A percentile compares a stretch with the other conserved stretches of the same genome.
These are phyloP conservation scores for Styela plicata DNA, from an alignment of 23 tunicate genomes.

Conservation along the genomic window DNA sequence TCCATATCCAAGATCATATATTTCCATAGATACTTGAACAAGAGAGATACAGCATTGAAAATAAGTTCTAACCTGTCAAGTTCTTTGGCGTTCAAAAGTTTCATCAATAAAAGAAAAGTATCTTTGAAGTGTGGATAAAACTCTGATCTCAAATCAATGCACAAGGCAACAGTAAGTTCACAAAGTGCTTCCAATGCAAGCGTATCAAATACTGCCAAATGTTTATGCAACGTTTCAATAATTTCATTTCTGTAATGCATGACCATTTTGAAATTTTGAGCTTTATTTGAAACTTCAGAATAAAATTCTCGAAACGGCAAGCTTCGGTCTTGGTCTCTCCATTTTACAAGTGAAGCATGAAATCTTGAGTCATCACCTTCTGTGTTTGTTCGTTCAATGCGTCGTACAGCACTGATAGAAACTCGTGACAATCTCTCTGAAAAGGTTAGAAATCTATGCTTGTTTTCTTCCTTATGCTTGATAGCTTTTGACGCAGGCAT, in stretches of 20 bases:
- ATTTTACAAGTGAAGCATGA: constrained; percentile 49
- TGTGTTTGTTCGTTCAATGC: constrained; percentile 19
- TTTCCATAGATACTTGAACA: constrained; percentile 63
- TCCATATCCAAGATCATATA: constrained; percentile 77
- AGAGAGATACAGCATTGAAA: constrained; percentile 53
- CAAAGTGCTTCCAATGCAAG: constrained; percentile 71
- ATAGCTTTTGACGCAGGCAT: constrained; percentile 60
- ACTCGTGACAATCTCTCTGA: constrained; percentile 58
- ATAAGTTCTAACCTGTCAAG: constrained; percentile 66
- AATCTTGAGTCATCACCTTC: constrained; percentile 41
- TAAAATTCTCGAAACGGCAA: constrained; percentile 35
- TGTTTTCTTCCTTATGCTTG: constrained; percentile 69
- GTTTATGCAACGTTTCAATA: constrained; percentile 32
- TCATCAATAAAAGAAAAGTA: constrained; percentile 51
- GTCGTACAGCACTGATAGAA: constrained; percentile 55
- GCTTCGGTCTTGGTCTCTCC: constrained; percentile 72
- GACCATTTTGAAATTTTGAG: constrained; percentile 61
- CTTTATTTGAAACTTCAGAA: constrained; percentile 32
- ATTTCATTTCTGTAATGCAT: constrained; percentile 51
- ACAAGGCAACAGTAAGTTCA: constrained; percentile 61
- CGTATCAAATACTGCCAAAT: constrained; percentile 42
- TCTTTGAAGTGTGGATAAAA: constrained; percentile 65
- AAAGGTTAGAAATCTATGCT: constrained; percentile 65
- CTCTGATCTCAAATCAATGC: constrained; percentile 72
- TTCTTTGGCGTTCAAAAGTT: constrained; percentile 64